A percentile compares a stretch with the other conserved stretches of the same genome.
These are phyloP conservation scores for Beroe ovata DNA, from an alignment of 37 sponge, comb jelly and placozoan genomes.

Conservation along the genomic window DNA sequence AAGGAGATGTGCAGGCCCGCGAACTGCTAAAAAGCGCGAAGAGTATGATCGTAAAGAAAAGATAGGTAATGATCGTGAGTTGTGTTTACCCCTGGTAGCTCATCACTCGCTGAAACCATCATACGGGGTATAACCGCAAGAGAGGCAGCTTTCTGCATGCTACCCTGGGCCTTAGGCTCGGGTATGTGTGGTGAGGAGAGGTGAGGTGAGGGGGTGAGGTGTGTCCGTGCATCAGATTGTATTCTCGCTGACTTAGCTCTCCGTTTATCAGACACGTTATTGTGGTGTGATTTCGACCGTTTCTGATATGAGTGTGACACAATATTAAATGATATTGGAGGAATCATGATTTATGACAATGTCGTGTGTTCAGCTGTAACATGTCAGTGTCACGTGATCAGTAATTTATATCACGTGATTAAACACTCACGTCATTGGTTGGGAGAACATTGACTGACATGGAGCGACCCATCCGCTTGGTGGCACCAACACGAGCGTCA, in stretches of 20 bases:
- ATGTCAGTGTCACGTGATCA: too few species aligned
- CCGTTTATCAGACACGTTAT: neutral
- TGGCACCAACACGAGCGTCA: neutral
- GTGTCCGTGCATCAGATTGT: neutral
- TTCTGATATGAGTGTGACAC: neutral
- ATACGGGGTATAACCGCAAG: neutral
- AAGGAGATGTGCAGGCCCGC: too few species aligned
- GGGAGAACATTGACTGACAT: conserved; percentile 54
- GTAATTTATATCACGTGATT: too few species aligned
- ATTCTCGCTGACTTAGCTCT: conserved; percentile 20
- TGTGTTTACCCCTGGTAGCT: neutral
- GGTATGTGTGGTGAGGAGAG: neutral
- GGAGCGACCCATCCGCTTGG: conserved; percentile 12
- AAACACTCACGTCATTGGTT: conserved; percentile 17
- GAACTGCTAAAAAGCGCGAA: too few species aligned
- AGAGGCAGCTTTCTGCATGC: neutral
- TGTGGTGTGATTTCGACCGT: neutral
- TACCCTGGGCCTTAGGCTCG: neutral
- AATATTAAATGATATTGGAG: too few species aligned
- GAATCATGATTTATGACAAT: too few species aligned
- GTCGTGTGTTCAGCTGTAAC: too few species aligned
- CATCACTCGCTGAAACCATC: neutral
- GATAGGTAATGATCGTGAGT: too few species aligned
- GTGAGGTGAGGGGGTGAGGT: too few species aligned
- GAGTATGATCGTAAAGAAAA: too few species aligned